Conservation (phyloP, 2,888 invertebrate genomes). For the Chrysolina oricalcia region DNA sequence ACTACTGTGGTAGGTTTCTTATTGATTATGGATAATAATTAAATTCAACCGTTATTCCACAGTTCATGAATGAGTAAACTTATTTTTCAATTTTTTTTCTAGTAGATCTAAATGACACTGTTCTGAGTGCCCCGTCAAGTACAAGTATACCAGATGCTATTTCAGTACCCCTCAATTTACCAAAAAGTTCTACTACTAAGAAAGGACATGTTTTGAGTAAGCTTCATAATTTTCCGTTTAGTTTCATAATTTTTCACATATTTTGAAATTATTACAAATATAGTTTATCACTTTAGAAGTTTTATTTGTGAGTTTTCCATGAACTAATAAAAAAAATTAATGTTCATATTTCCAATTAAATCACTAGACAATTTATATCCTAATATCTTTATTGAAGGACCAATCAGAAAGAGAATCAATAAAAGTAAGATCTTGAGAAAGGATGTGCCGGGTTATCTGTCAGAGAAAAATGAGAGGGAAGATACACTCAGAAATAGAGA, state of each 20-base stretch:
- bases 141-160: constrained; percentile 16
- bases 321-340: neutral
- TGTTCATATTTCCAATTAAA: neutral
- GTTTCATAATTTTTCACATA: constrained; percentile 21
- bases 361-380: neutral
- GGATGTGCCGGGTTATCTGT: constrained; percentile 26
- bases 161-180: constrained; percentile 22
- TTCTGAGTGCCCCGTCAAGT: constrained; percentile 17
- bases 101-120: constrained; percentile 14
- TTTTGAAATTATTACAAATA: constrained; percentile 16
- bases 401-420: constrained; percentile 14
- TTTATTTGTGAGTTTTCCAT: neutral
- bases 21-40: constrained; percentile 28
- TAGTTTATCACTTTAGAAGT: neutral
- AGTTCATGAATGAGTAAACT: neutral
- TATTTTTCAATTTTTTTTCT: constrained; percentile 3
- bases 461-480: constrained; percentile 26
- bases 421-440: constrained; percentile 16
- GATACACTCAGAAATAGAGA: constrained; percentile 12
- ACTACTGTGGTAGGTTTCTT: constrained; percentile 24
- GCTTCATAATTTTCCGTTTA: neutral
- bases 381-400: constrained; percentile 10
- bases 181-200: constrained; percentile 2
- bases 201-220: constrained; percentile 29
- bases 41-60: constrained; percentile 8